A percentile compares a stretch with the other conserved stretches of the same genome.
These are phyloP conservation scores for Odontomyia ornata DNA, from an alignment of 2,888 invertebrate genomes.

Conservation along the genomic window DNA sequence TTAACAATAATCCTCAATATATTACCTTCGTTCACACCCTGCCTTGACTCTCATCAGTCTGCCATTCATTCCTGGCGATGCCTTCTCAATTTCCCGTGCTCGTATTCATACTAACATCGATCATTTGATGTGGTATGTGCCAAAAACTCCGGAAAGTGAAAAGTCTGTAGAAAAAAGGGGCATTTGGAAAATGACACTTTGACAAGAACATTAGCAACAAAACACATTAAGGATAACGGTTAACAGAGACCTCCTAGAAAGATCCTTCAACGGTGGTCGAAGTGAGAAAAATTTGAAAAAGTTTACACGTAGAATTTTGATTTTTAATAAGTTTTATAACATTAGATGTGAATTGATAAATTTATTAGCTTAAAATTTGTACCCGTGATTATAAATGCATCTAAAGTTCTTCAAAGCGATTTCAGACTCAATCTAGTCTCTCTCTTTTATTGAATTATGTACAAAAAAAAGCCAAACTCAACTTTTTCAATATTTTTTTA, in stretches of 20 bases:
- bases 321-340: too few species aligned
- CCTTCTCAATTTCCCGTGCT: not conserved
- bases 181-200: conserved; percentile 46
- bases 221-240: conserved; percentile 36
- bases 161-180: too few species aligned
- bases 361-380: too few species aligned
- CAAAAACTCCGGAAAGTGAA: conserved; percentile 14
- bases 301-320: not conserved
- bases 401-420: too few species aligned
- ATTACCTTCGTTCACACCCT: conserved; percentile 41
- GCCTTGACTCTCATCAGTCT: conserved; percentile 42
- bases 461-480: too few species aligned
- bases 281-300: not conserved
- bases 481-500: too few species aligned
- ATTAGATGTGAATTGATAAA: too few species aligned
- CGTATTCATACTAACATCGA: not conserved
- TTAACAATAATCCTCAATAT: conserved; percentile 36
- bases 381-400: too few species aligned
- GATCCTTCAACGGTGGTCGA: conserved; percentile 45
- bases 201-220: conserved; percentile 49
- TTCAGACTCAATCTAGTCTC: too few species aligned
- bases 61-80: conserved; percentile 7
- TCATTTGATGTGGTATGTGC: conserved; percentile 16
- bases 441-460: too few species aligned
- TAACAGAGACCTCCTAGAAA: conserved; percentile 44